Evolutionary conservation across 2,888 invertebrate species (phyloP).

Genomic region (Eupithecia dodoneata): DNA sequence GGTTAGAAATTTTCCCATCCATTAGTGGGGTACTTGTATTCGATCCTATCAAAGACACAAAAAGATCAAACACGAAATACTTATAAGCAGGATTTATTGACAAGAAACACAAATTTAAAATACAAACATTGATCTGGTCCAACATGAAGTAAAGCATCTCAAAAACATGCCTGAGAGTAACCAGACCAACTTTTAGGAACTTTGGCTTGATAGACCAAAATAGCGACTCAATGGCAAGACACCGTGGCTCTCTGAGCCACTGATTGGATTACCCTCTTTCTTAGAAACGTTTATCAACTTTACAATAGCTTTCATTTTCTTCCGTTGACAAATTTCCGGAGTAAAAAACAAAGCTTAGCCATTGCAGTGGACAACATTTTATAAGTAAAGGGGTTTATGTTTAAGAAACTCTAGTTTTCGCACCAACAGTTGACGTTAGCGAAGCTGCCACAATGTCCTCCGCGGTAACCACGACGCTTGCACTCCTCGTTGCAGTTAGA

Average conservation of each 20-base stretch:
- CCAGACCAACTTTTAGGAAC: neutral
- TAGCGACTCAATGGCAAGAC: neutral
- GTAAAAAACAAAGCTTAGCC: neutral
- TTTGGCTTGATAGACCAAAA: neutral
- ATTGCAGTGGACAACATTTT: neutral
- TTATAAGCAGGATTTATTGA: neutral
- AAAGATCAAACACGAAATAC: neutral
- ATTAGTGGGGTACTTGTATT: neutral
- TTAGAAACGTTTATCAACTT: neutral
- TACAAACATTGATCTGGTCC: neutral
- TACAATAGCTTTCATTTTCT: neutral
- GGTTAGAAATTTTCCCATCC: neutral
- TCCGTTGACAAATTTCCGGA: neutral
- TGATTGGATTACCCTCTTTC: neutral
- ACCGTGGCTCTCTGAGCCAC: neutral
- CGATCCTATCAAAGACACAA: neutral
- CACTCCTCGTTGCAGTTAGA: conserved; percentile 51
- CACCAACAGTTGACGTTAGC: conserved; percentile 39
- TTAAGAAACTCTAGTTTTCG: conserved; percentile 16
- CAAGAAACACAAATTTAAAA: neutral
- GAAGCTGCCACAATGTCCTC: conserved; percentile 49
- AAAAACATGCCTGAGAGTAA: neutral
- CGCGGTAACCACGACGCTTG: conserved; percentile 46
- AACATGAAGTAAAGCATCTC: neutral
- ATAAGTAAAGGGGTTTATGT: neutral